These are phyloP conservation scores for Euphonia xanthogaster DNA, from an alignment of 2,797 vertebrate genomes.

Conservation along the genomic window DNA sequence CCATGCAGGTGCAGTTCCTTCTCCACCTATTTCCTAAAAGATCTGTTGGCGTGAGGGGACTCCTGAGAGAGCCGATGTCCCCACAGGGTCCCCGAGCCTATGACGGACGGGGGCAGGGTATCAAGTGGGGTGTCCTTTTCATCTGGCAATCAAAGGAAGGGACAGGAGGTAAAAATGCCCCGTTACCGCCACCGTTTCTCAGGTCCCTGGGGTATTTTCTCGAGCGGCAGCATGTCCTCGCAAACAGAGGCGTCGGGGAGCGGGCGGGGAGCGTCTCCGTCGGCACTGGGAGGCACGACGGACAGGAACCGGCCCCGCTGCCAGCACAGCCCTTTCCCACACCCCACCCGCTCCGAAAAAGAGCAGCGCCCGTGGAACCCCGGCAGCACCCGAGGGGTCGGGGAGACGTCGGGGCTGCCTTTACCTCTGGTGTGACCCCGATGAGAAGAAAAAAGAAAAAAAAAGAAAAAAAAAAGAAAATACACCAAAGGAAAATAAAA, in stretches of 20 bases:
- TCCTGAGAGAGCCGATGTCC: neutral
- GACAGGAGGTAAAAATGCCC: neutral
- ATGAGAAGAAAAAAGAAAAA: neutral
- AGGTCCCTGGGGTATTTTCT: neutral
- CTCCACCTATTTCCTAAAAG: neutral
- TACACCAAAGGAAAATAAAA: neutral
- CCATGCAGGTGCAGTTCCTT: neutral
- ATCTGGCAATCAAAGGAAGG: neutral
- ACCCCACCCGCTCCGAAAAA: neutral
- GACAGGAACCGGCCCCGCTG: fast-evolving
- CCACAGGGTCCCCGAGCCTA: neutral
- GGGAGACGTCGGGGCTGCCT: neutral
- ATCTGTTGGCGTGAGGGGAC: neutral
- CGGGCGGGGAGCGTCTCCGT: neutral
- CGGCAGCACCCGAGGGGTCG: neutral
- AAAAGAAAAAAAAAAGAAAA: no score
- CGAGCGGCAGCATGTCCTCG: neutral
- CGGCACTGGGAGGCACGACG: neutral
- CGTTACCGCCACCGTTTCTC: neutral
- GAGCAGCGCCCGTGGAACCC: neutral
- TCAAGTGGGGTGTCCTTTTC: neutral
- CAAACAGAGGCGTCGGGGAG: fast-evolving
- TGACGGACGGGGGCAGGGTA: fast-evolving
- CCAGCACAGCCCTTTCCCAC: neutral
- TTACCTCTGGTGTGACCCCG: neutral